A percentile compares a stretch with the other conserved stretches of the same genome.
phyloP scores from a whole-genome alignment of 2,797 vertebrate species.

The Bovichtus variegatus region DNA sequence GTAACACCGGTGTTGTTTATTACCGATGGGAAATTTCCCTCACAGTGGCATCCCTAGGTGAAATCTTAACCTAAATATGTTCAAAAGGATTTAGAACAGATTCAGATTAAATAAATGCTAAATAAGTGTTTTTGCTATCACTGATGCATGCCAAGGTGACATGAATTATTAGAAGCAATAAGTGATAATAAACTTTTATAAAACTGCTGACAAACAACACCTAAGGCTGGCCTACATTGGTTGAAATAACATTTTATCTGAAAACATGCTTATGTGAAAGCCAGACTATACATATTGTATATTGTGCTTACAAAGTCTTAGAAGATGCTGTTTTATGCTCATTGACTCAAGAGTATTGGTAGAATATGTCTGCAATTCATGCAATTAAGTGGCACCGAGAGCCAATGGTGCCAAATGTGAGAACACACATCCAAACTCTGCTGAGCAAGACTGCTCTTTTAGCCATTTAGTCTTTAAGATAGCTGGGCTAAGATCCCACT shows the following conservation, averaged over 20 bases:
- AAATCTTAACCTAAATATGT: background rate
- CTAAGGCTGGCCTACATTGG: too few species aligned
- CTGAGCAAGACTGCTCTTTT: constrained; percentile 21
- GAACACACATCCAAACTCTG: background rate
- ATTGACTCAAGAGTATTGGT: too few species aligned
- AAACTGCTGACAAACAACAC: too few species aligned
- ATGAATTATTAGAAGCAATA: background rate
- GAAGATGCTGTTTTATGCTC: background rate
- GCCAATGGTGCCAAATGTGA: background rate
- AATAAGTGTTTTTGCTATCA: background rate
- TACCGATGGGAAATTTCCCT: too few species aligned
- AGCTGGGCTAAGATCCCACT: constrained; percentile 36
- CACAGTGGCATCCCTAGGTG: too few species aligned
- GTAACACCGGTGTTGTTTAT: too few species aligned
- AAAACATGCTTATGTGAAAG: background rate
- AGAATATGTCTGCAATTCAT: background rate
- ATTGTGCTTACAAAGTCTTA: background rate
- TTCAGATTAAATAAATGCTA: background rate
- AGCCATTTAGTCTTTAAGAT: constrained; percentile 38
- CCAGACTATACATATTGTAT: background rate
- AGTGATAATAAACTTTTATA: too few species aligned
- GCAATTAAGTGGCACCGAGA: background rate
- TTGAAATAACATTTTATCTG: background rate
- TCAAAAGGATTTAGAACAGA: too few species aligned
- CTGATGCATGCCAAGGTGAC: background rate